Evolutionary conservation across 2,888 invertebrate species (phyloP), one percentile per base, ranked within the genome.

Genomic region (Cosmorhoe ocellata): DNA sequence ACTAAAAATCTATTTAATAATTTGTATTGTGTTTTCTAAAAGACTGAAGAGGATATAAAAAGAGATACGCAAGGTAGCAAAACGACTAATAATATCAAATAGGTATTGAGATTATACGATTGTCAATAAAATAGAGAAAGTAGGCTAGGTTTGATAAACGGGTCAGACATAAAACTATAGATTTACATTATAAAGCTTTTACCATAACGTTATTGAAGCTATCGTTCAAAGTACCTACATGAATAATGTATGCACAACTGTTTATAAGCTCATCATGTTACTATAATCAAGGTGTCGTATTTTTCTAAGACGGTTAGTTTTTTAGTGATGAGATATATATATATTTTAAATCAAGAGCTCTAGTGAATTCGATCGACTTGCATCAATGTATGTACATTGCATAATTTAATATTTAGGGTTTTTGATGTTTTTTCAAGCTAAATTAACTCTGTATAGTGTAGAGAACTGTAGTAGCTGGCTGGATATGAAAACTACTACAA

Each of bases 161-260:
- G 40, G 50, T 41, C 50, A 26, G 32, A 44, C 57, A 31, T 46
- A 53, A 61, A 51, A 60, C 50, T 52, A 65, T 61, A 57, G 54
- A 55, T 63, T 50, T 49, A 59, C 57, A 53, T 63, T 54, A 56
- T 45, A 58, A 56, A 56, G 33, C 50, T 50, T 47, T 59, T 59
- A 63, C 56, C 60, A 60, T 62, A 58, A 58, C 44, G 42, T 43
- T 56, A 64, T 63, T 56, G 59, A 37, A 56, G 51, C 30, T 28
- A 53, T 55, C 54, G 34, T 53, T 58, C 47, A 54, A 46, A 49
- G 49, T 49, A 46, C n/a, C n/a, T n/a, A n/a, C 38, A 60, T 58
- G 60, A 56, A 60, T 56, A 56, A 58, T 53, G 50, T 47, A 49
- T 54, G 47, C 39, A 51, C 50, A 45, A 46, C 44, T 53, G 48